Conservation (phyloP, 2,113 vertebrate species). For the Sceloporus tristichus region DNA sequence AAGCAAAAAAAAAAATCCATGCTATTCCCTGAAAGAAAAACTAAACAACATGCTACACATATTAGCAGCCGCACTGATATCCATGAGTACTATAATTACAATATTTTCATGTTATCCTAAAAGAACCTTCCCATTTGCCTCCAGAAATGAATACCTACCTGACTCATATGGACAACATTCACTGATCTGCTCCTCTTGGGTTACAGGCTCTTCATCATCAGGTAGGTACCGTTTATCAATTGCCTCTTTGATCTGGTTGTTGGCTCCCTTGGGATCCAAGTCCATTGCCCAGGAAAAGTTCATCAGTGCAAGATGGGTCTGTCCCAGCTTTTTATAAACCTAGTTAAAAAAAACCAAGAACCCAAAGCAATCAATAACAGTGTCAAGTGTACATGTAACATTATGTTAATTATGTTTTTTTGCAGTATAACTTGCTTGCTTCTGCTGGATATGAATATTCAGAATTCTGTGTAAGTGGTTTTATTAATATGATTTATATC, state of each 20-base stretch:
- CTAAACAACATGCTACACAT: neutral
- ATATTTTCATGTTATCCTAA: neutral
- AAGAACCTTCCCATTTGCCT: neutral
- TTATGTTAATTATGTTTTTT: neutral
- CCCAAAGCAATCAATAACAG: neutral
- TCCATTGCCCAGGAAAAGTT: conserved; percentile 99
- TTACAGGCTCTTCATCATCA: conserved; percentile 93
- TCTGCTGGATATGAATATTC: neutral
- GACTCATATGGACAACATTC: conserved; percentile 81
- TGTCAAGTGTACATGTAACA: neutral
- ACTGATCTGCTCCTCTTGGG: conserved; percentile 86
- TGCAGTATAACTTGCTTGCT: neutral
- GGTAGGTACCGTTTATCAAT: conserved; percentile 98
- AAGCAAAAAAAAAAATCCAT: neutral
- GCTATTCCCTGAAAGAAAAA: neutral
- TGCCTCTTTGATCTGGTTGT: conserved; percentile 99
- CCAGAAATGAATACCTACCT: conserved; percentile 64
- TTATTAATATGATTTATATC: neutral
- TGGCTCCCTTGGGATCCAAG: conserved; percentile 98
- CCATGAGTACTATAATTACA: neutral
- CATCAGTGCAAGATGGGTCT: conserved; percentile 97
- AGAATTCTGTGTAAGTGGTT: neutral
- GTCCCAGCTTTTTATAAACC: conserved; percentile 99
- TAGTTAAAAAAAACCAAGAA: conserved; percentile 57
- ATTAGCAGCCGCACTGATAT: neutral